Evolutionary conservation across 2,113 vertebrate species (phyloP).

Genomic region (Ramphastos sulfuratus): DNA sequence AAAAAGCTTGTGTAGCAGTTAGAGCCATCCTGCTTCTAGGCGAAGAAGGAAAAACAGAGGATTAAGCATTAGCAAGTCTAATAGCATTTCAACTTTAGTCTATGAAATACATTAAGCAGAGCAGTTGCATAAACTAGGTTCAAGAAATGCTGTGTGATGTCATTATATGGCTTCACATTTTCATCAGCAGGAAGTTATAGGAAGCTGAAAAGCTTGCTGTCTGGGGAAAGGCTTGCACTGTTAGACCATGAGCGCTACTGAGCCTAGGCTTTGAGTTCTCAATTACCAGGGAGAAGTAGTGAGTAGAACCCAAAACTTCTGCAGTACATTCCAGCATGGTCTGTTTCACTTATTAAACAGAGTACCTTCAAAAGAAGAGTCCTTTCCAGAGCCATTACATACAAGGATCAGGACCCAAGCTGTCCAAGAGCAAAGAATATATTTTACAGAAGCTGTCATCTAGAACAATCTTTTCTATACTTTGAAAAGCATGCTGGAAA

Average conservation of each 20-base stretch:
- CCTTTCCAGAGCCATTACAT: neutral
- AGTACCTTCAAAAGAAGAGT: neutral
- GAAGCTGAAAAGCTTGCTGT: neutral
- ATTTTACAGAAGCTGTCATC: neutral
- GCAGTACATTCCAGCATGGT: neutral
- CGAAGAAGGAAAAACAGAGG: neutral
- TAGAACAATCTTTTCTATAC: neutral
- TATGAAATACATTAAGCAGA: neutral
- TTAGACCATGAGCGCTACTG: neutral
- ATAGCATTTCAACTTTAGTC: neutral
- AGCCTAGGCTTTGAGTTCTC: neutral
- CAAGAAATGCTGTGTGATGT: neutral
- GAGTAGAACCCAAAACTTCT: neutral
- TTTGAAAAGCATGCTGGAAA: neutral
- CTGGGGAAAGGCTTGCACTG: neutral
- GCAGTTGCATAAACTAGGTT: neutral
- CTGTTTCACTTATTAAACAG: neutral
- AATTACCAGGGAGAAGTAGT: neutral
- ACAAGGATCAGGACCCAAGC: neutral
- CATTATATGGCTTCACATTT: neutral
- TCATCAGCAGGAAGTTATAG: neutral
- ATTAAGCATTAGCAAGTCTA: neutral
- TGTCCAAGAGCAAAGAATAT: neutral
- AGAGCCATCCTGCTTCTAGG: constrained; percentile 87
- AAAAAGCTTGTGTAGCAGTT: constrained; percentile 87